Percentiles rank a stretch among this genome's conserved stretches.
phyloP scores from a whole-genome alignment of 1,140 invertebrate genomes.

The Aphaenogaster rudis region DNA sequence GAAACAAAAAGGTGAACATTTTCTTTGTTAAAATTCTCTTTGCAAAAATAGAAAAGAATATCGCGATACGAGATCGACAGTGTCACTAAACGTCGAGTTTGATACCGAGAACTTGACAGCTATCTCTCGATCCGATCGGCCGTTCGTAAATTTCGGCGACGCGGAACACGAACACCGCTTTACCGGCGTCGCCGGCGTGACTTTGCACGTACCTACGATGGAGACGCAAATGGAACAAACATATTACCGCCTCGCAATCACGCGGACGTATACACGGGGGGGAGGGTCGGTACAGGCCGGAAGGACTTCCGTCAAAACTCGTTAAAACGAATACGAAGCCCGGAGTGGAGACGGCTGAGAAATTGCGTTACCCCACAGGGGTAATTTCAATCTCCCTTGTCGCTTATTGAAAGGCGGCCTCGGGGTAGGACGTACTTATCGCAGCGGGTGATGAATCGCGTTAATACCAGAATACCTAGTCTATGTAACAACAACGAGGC shows the following conservation, averaged over 20 bases:
- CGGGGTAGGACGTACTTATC: conserved; percentile 36
- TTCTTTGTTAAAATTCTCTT: neutral
- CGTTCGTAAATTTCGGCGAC: neutral
- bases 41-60: neutral
- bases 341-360: neutral
- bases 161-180: neutral
- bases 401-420: conserved; percentile 55
- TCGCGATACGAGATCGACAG: neutral
- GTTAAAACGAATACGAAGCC: conserved; percentile 47
- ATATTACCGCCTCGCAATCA: neutral
- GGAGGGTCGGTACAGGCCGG: neutral
- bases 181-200: neutral
- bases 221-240: conserved; percentile 27
- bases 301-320: conserved; percentile 41
- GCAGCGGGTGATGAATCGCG: conserved; percentile 46
- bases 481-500: conserved; percentile 6
- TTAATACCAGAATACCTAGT: conserved; percentile 30
- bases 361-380: conserved; percentile 56
- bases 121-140: neutral
- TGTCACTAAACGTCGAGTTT: neutral
- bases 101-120: neutral
- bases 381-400: conserved; percentile 60
- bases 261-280: neutral
- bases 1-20: neutral
- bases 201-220: neutral